Percentiles rank a stretch among this genome's conserved stretches.
Evolutionary conservation across 1,140 invertebrate genomes (phyloP).

Genomic region (Telenomus remus): DNA sequence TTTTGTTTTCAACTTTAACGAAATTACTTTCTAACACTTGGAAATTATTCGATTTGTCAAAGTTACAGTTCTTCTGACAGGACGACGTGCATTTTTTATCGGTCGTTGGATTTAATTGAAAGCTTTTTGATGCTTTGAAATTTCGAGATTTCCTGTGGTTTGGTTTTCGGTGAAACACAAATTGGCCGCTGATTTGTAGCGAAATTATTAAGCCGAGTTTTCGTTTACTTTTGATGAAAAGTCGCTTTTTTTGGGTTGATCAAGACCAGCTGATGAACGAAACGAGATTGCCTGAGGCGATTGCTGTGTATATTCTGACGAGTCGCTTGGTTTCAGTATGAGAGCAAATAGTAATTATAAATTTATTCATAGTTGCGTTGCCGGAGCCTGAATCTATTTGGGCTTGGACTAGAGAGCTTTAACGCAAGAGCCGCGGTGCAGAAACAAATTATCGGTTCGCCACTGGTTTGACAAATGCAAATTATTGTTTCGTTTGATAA

Average conservation of each 20-base stretch:
- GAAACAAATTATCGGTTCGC: slow-evolving; percentile 21
- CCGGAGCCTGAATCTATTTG: slow-evolving; percentile 15
- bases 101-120: not conserved
- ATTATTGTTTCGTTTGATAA: slow-evolving; percentile 16
- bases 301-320: slow-evolving; percentile 32
- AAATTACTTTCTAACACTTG: not conserved
- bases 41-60: not conserved
- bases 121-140: no score
- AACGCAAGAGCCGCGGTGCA: slow-evolving; percentile 19
- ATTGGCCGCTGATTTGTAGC: no score
- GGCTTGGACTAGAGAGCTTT: slow-evolving; percentile 26
- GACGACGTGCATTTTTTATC: not conserved
- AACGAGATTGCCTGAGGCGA: slow-evolving; percentile 29
- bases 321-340: slow-evolving; percentile 29
- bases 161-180: no score
- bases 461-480: slow-evolving; percentile 22
- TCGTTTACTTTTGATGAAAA: no score
- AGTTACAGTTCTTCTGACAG: slow-evolving; percentile 1
- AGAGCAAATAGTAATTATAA: slow-evolving; percentile 33
- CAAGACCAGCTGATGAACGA: slow-evolving; percentile 13
- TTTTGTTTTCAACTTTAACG: not conserved
- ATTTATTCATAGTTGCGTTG: slow-evolving; percentile 31
- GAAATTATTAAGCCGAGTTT: no score
- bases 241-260: slow-evolving; percentile 26
- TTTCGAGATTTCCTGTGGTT: no score